Evolutionary conservation across 2,888 invertebrate species (phyloP).

Genomic region (Dryomyza anilis): DNA sequence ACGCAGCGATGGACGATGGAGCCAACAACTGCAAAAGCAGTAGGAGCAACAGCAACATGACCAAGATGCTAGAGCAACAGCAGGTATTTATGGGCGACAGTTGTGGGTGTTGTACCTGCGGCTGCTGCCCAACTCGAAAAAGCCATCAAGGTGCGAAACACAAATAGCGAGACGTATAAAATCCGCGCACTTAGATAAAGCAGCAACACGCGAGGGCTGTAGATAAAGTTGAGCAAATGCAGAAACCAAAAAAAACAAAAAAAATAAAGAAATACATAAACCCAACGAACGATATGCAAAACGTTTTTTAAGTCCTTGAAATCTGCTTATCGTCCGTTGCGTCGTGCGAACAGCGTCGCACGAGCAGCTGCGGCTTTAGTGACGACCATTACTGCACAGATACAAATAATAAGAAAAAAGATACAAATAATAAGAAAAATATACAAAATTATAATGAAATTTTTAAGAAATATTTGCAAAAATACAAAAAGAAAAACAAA

Average conservation of each 20-base stretch:
- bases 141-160: background rate
- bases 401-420: background rate
- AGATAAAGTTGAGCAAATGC: background rate
- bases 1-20: conserved; percentile 28
- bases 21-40: background rate
- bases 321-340: conserved; percentile 35
- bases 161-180: background rate
- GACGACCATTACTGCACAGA: background rate
- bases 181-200: conserved; percentile 10
- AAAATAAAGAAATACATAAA: background rate
- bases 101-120: background rate
- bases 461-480: too few species aligned
- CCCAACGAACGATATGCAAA: conserved; percentile 29
- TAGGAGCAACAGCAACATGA: background rate
- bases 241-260: background rate
- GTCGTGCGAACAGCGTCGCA: too few species aligned
- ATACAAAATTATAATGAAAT: background rate
- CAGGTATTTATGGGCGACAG: background rate
- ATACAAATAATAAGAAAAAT: background rate
- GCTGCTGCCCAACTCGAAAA: background rate
- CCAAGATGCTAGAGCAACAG: background rate
- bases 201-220: background rate
- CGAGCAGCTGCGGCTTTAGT: background rate
- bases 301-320: conserved; percentile 38
- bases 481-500: background rate